Evolutionary conservation across 2,888 invertebrate species (phyloP), one percentile per base, ranked within the genome.

Genomic region (Altica lythri): DNA sequence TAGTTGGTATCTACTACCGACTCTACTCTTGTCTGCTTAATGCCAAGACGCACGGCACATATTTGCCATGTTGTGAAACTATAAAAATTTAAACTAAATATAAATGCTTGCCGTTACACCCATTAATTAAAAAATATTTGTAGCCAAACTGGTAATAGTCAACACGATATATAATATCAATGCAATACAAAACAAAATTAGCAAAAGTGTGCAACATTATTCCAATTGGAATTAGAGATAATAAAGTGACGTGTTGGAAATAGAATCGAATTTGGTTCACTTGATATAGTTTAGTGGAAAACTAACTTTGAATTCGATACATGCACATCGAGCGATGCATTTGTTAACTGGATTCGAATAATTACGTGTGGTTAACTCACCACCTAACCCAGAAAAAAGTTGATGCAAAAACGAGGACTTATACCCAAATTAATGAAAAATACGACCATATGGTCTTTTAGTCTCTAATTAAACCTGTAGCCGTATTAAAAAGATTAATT

Each of bases 291-390:
- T 46, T 43, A 19, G 40, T 47, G 40, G 50, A 47, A 55, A 51
- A 55, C 50, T 46, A 51, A 51, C 55, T 51, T 25, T 48, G 25
- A 52, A 52, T 52, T 43, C 38, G 44, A 44, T 47, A 19, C 22
- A 34, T 46, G 42, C 35, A 8, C 14, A 29, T 45, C 27, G 43
- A 30, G 37, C 53, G 42, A 52, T 45, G 45, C 51, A 40, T 57
- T 57, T 46, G 57, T 45, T 51, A 51, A 54, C 44, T 38, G 34
- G 54, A 54, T 52, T 46, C 13, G 46, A 30, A 49, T 52, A 52
- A 58, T 58, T 46, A 58, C 44, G 25, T 47, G 53, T 22, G 53
- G 53, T 53, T 18, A 32, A 35, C 19, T 32, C 30, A 3, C 1
- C 30, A 9, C 12, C 13, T 9, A 8, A 16, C 9, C 34, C 9